Evolutionary conservation across 2,888 invertebrate species (phyloP).

Genomic region (Harpagoxenus sublaevis): DNA sequence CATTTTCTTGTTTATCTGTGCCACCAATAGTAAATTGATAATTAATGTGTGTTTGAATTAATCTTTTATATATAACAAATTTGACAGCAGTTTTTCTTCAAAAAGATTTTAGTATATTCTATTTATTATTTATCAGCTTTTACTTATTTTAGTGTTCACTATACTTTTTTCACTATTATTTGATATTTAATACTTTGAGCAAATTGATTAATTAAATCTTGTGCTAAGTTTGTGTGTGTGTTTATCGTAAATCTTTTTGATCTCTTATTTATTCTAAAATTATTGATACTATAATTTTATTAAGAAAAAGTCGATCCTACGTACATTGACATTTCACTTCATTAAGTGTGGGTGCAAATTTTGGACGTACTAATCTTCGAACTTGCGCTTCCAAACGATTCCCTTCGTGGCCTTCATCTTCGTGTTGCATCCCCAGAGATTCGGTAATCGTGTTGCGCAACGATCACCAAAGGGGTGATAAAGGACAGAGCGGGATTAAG

Average conservation of each 20-base stretch:
- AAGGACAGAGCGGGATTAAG: neutral
- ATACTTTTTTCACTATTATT: neutral
- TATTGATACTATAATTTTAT: neutral
- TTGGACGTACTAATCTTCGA: slow-evolving; percentile 5
- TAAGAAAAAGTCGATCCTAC: neutral
- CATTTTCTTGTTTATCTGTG: neutral
- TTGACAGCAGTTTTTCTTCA: neutral
- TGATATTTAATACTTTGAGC: neutral
- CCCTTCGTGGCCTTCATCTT: neutral
- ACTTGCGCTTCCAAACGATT: neutral
- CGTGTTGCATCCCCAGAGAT: neutral
- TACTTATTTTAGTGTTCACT: neutral
- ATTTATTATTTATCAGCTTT: neutral
- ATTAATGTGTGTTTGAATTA: neutral
- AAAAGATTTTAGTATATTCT: neutral
- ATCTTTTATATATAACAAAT: neutral
- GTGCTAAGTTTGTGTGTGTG: neutral
- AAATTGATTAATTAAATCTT: neutral
- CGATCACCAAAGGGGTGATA: neutral
- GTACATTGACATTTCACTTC: neutral
- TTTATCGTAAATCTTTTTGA: neutral
- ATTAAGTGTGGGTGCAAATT: neutral
- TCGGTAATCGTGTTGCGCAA: slow-evolving; percentile 6
- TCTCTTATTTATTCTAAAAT: neutral
- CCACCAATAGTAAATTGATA: neutral